Base-by-base conservation (phyloP, 2,113 vertebrate genomes). In the Oncorhynchus clarkii region DNA sequence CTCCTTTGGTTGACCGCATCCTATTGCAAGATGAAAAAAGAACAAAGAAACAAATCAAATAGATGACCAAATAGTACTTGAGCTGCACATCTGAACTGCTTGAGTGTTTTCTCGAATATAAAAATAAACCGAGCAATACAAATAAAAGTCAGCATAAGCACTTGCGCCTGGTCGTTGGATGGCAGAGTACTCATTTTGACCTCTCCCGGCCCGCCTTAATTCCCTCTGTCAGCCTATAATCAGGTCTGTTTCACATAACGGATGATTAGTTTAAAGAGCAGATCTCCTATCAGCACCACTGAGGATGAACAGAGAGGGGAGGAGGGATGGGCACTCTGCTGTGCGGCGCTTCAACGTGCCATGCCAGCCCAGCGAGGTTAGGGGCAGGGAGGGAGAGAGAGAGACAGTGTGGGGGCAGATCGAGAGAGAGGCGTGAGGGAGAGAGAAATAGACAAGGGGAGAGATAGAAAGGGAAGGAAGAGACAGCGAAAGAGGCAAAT, bases 161-260 rank as follows among this genome's bases (percentile, higher is more conserved):
- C 8, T 45, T 76, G 75, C 84, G 84, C 79, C 78, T 73, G 82
- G 84, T 84, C 83, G 12, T 70, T 80, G 83, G 77, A 88, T 84
- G 88, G 75, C 73, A 77, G 84, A 82, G 71, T 79, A 49, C 76
- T 81, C 49, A 59, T 80, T 11, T 85, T 80, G 81, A 85, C 82
- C 89, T 90, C 82, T 22, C 13, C n/a, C n/a, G 76, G 73, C 78
- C 75, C 80, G 79, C 80, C 91, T 86, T 96, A 95, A 97, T 96
- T 93, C 88, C 85, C 89, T 89, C 89, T 96, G 95, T 95, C 94
- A 94, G 95, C 82, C 88, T 87, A 88, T 96, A 95, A 98, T 98
- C 95, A 97, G 95, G 94, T 99, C 96, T 59, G 94, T 97, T 97
- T 96, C 96, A 96, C 93, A 92, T 94, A 94, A 96, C 94, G 92